Base-by-base conservation (phyloP, 1,140 invertebrate genomes). In the Belonocnema kinseyi region DNA sequence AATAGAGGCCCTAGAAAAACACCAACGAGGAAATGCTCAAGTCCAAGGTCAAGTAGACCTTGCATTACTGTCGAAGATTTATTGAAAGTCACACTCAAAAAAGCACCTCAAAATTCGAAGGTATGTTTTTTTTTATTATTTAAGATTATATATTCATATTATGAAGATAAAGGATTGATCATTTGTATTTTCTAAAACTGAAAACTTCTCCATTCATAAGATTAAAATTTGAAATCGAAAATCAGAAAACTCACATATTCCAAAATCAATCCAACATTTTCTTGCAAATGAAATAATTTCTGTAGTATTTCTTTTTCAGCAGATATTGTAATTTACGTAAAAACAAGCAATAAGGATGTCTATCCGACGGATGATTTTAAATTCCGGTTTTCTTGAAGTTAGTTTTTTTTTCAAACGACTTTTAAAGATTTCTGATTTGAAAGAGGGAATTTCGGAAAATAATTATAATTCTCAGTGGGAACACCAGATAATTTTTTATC, bases 1-100 rank as follows among this genome's bases (percentile, higher is more conserved):
- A 82, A 14, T 7, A 78, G 56, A 14, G 80, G 54, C 66, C 72
- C 0, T 14, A 74, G 75, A n/a, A 81, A 80, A 17, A 85, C 79
- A 14, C 81, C 82, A 19, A 58, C 77, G n/a, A 88, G 79, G 66
- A 86, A 86, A 75, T 80, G 72, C 16, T 86, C 79, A 3, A 87
- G 82, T 10, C 79, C 87, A 13, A 73, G 81, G 8, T 33, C 66
- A 10, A 83, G 70, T 46, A 83, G 89, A 77, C 88, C 87, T 2
- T 26, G 78, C 13, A 91, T 91, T 40, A 91, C 89, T 1, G 84
- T 87, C 8, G 88, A 91, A 40, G 89, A 90, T 83, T 79, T 91
- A 26, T 21, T 88, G 21, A 91, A 89, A 83, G 87, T 90, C 21
- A 90, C 85, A 11, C 61, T 90, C 19, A 90, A 84, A 76, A 90